Evolutionary conservation across 2,797 vertebrate species (phyloP).

Genomic region (Pangasius mekongensis): DNA sequence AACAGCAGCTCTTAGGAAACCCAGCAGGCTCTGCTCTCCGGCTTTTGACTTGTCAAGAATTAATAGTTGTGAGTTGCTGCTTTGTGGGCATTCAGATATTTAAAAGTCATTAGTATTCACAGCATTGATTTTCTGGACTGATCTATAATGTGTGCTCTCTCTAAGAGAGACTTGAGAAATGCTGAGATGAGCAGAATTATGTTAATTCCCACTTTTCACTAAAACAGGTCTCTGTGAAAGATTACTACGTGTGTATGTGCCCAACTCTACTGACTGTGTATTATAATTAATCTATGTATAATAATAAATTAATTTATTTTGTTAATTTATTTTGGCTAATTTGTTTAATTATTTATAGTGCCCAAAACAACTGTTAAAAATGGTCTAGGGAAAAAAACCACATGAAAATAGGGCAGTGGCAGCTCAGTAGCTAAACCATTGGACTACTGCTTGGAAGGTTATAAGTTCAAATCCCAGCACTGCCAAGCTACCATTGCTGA

Average conservation of each 20-base stretch:
- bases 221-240: constrained; percentile 55
- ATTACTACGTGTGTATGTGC: neutral
- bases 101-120: constrained; percentile 75
- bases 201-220: constrained; percentile 59
- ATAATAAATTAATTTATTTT: neutral
- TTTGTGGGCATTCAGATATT: constrained; percentile 64
- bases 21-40: constrained; percentile 34
- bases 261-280: neutral
- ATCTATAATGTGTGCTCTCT: constrained; percentile 75
- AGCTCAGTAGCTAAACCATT: neutral
- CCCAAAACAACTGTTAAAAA: neutral
- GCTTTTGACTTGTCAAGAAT: constrained; percentile 42
- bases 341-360: too few relatives aligned
- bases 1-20: constrained; percentile 20
- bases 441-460: neutral
- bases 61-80: constrained; percentile 64
- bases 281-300: neutral
- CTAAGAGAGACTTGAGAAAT: constrained; percentile 47
- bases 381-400: neutral
- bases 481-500: neutral
- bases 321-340: neutral
- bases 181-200: constrained; percentile 67
- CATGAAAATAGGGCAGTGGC: neutral
- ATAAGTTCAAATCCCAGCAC: neutral
- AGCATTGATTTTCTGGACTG: constrained; percentile 71